phyloP scores from a whole-genome alignment of 2,888 invertebrate species.

The Dione juno region DNA sequence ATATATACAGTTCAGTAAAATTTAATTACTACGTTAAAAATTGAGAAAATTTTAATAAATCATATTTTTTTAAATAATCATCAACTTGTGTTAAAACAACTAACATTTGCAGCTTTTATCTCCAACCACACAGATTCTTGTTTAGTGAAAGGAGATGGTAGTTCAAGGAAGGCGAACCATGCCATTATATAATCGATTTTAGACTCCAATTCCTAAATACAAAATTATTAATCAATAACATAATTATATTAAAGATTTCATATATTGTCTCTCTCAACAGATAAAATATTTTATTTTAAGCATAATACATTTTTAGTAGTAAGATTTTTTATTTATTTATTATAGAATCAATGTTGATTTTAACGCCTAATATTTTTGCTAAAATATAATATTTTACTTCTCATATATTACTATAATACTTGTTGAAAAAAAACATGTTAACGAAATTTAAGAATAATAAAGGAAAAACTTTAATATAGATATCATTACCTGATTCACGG shows the following conservation, averaged over 20 bases:
- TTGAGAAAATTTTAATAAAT: neutral
- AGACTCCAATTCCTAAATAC: conserved; percentile 20
- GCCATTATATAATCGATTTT: conserved; percentile 30
- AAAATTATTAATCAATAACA: conserved; percentile 6
- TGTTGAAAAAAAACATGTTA: too few relatives aligned
- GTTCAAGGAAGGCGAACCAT: conserved; percentile 27
- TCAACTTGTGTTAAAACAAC: conserved; percentile 5
- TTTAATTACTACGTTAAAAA: neutral
- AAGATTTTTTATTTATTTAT: too few relatives aligned
- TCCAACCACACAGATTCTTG: conserved; percentile 26
- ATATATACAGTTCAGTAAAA: neutral
- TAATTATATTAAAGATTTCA: neutral
- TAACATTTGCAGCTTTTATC: conserved; percentile 23
- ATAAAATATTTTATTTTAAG: neutral
- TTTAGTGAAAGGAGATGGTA: conserved; percentile 22
- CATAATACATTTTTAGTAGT: too few relatives aligned
- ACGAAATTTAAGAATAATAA: too few relatives aligned
- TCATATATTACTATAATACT: too few relatives aligned
- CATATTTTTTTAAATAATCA: neutral
- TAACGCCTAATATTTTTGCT: too few relatives aligned
- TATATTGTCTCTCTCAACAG: neutral
- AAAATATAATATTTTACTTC: too few relatives aligned
- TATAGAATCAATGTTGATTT: too few relatives aligned
- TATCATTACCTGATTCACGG: conserved; percentile 77
- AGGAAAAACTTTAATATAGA: too few relatives aligned